These are phyloP conservation scores for Nephila pilipes DNA, from an alignment of 1,140 invertebrate genomes.

Conservation along the genomic window DNA sequence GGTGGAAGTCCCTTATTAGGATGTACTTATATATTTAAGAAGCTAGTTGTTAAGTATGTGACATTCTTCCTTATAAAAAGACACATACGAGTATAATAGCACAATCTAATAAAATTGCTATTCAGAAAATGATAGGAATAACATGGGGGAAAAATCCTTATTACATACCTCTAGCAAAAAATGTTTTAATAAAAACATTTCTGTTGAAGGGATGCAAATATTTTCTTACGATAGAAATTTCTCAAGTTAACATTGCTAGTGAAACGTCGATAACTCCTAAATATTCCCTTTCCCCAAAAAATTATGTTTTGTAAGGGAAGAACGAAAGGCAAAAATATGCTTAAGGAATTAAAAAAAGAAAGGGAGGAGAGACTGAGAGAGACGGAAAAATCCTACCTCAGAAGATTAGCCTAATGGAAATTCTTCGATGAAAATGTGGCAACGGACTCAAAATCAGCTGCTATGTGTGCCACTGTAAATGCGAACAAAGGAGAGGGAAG, in stretches of 20 bases:
- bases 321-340: not conserved
- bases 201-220: not conserved
- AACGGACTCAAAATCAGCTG: conserved; percentile 49
- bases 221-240: not conserved
- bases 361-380: not conserved
- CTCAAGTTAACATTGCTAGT: not conserved
- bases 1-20: no score
- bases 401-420: conserved; percentile 54
- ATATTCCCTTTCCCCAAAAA: not conserved
- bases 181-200: not conserved
- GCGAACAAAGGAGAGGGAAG: conserved; percentile 25
- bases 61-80: no score
- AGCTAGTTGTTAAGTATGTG: no score
- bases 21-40: no score
- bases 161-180: not conserved
- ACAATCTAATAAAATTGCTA: no score
- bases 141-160: not conserved
- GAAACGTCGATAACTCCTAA: not conserved
- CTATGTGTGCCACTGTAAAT: conserved; percentile 35
- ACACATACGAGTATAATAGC: no score
- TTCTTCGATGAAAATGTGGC: conserved; percentile 46
- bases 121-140: no score
- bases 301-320: not conserved
- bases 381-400: conserved; percentile 10
- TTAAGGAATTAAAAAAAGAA: conserved; percentile 1